Evolutionary conservation across 2,797 vertebrate genomes (phyloP).

Genomic region (Lacerta agilis): DNA sequence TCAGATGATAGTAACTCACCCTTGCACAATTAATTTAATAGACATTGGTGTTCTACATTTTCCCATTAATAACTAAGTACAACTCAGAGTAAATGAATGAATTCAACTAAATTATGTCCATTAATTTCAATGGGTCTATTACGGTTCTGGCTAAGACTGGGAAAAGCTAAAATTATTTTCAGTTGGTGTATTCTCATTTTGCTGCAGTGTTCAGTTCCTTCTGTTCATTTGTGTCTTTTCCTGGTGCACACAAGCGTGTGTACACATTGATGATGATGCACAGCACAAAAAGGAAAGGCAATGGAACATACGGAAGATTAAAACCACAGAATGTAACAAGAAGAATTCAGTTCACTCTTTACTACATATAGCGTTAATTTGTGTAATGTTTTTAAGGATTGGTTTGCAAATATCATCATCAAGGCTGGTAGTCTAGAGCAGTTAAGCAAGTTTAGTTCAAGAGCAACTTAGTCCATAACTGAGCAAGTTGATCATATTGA

Average conservation of each 20-base stretch:
- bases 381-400: not conserved
- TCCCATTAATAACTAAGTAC: not conserved
- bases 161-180: not conserved
- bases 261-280: not conserved
- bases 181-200: not conserved
- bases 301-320: not conserved
- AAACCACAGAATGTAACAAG: not conserved
- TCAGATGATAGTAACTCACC: too few relatives aligned
- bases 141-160: too few relatives aligned
- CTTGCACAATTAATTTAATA: not conserved
- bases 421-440: not conserved
- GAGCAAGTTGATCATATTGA: not conserved
- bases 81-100: too few relatives aligned
- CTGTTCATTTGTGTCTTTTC: not conserved
- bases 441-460: not conserved
- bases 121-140: too few relatives aligned
- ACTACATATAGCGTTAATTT: not conserved
- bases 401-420: not conserved
- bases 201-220: not conserved
- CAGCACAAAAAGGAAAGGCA: not conserved
- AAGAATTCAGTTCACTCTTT: not conserved
- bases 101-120: too few relatives aligned
- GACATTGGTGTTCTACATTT: not conserved
- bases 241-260: not conserved
- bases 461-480: not conserved